Percentiles rank a stretch among this genome's conserved stretches.
Conservation (phyloP, 2,113 vertebrate species). For the Heptranchias perlo region DNA sequence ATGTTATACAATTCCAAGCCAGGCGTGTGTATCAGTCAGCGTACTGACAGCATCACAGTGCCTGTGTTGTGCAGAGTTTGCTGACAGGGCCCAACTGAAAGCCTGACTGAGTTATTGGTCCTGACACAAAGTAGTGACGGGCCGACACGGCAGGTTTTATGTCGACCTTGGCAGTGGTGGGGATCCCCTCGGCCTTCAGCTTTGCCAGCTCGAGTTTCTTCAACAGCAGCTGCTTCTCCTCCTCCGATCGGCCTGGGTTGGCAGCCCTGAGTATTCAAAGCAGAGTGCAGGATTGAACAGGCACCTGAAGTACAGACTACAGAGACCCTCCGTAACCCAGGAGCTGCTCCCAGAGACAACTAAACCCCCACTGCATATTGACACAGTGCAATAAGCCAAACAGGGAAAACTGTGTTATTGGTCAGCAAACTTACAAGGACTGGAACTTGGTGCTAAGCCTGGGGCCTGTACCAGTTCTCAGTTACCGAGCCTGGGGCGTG, state of each 20-base stretch:
- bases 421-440: too few relatives aligned
- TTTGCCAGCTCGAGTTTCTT: conserved; percentile 85
- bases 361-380: background rate
- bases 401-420: background rate
- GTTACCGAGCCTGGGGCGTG: background rate
- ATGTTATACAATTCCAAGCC: too few relatives aligned
- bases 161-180: conserved; percentile 86
- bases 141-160: too few relatives aligned
- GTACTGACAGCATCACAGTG: background rate
- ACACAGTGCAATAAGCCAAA: background rate
- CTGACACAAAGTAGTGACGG: background rate
- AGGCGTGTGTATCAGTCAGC: too few relatives aligned
- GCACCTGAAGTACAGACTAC: background rate
- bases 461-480: background rate
- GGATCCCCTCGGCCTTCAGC: conserved; percentile 80
- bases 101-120: background rate
- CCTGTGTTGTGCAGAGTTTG: background rate
- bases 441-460: background rate
- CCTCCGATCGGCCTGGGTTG: conserved; percentile 79
- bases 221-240: conserved; percentile 73
- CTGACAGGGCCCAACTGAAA: background rate
- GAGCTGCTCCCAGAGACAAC: too few relatives aligned
- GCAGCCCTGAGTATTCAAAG: conserved; percentile 58
- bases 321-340: too few relatives aligned
- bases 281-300: background rate